Evolutionary conservation across 2,113 vertebrate genomes (phyloP), one percentile per base, ranked within the genome.

Genomic region (Toxotes chatareus): DNA sequence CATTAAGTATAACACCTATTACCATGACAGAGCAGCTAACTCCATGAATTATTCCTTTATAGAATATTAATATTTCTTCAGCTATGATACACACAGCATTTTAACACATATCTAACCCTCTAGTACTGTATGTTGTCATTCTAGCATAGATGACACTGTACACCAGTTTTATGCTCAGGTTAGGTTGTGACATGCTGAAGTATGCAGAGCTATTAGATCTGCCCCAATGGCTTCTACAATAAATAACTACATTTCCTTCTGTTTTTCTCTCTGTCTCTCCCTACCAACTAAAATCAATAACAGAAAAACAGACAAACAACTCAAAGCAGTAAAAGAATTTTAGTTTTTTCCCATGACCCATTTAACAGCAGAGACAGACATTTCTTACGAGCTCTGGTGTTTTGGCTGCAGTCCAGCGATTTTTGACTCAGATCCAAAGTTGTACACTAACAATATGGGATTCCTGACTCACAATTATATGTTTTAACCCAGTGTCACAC

Each of bases 341-440:
- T 8, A 34, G 57, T 21, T 72, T 81, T 87, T 91, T 92, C 81
- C 83, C 88, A 91, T 78, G 87, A 91, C 84, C 87, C 27, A 60
- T 62, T 84, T 46, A 40, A 82, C 13, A 64, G 31, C 7, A 56
- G 44, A 71, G 57, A 38, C 68, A 68, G 34, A 73, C 40, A 19
- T 76, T 75, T 67, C 27, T 79, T 56, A 32, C 16, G 16, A 78
- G 47, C 59, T 70, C 51, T 11, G 17, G 42, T 1, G 51, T 72
- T 76, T 71, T 85, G 83, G 84, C 51, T 0, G 5, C 9, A 53
- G 4, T 60, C 78, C 61, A 83, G 56, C 66, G 53, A 82, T 57
- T 32, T 79, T 40, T 72, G 34, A 74, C 60, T 72, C n/a, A 17
- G n/a, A 75, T 27, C 65, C 27, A 85, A 82, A 76, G 55, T 74